These are phyloP conservation scores for Scolanthus callimorphus DNA, from an alignment of 92 coral and sea anemone genomes.

Conservation along the genomic window DNA sequence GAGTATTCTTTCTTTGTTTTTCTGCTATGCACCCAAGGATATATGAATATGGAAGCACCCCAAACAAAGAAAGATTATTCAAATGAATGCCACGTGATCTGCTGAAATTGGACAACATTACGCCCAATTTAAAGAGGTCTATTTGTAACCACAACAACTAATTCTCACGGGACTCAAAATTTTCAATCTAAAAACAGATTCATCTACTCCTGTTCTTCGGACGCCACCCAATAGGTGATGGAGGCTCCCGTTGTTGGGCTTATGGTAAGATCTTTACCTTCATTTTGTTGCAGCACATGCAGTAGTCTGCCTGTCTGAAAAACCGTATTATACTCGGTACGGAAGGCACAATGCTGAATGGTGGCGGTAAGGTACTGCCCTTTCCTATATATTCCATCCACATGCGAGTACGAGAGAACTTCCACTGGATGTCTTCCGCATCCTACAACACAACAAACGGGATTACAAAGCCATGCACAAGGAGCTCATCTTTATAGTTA, in stretches of 20 bases:
- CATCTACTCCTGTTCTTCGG: too few species aligned
- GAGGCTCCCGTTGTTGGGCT: too few species aligned
- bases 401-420: conserved; percentile 84
- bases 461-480: too few species aligned
- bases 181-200: too few species aligned
- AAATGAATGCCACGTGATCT: too few species aligned
- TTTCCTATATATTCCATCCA: conserved; percentile 87
- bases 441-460: conserved; percentile 55
- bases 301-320: conserved; percentile 4
- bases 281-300: background rate
- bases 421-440: conserved; percentile 86
- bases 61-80: too few species aligned
- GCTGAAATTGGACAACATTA: background rate
- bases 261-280: too few species aligned
- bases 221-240: too few species aligned
- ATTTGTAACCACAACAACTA: background rate
- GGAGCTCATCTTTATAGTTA: too few species aligned
- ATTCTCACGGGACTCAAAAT: background rate
- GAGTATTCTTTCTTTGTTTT: too few species aligned
- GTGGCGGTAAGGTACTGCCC: conserved; percentile 78
- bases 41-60: too few species aligned
- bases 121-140: background rate
- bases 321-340: conserved; percentile 3
- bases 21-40: too few species aligned
- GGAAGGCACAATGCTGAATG: conserved; percentile 83